Base-by-base conservation (phyloP, 2,888 invertebrate species). In the Chrysolina americana region DNA sequence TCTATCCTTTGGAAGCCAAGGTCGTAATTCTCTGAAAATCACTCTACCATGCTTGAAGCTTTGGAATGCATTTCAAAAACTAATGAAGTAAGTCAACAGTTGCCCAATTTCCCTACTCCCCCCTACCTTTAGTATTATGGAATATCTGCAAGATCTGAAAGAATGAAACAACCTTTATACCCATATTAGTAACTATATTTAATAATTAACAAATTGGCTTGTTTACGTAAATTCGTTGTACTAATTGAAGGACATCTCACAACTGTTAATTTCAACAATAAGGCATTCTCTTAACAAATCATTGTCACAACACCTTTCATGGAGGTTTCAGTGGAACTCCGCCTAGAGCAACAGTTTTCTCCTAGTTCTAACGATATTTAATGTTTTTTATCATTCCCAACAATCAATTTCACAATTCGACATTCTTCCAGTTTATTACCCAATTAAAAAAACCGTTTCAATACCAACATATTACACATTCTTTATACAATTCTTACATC, bases 401-500 rank as follows among this genome's bases (percentile, higher is more conserved):
- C n/a, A 59, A 2, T 23, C 59, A 68, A 53, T 68, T 68, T 53
- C 53, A 50, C 50, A 68, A 68, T 48, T 17, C n/a, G 17, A 15
- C 68, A 53, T 68, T 68, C 41, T 36, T 65, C 19, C 68, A 21
- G 36, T 68, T 53, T 41, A 56, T 68, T 56, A 53, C 68, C 53
- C 21, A 68, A 68, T 68, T 68, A 36, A 53, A 50, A 53, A 68
- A 53, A 53, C 41, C 48, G 48, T 53, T 53, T 68, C 68, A 68
- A 68, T 53, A 68, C 53, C 53, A 53, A 68, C 41, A 10, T 41
- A 64, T 68, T 68, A 68, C 68, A 53, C 23, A 68, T 50, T 66
- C 66, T 50, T 66, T 66, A 9, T 56, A 68, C 68, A 68, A 68
- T 68, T 17, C 56, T 17, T 9, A 68, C 68, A 66, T 68, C 68